Evolutionary conservation across 1,140 invertebrate genomes (phyloP).

Genomic region (Drosophila lini): DNA sequence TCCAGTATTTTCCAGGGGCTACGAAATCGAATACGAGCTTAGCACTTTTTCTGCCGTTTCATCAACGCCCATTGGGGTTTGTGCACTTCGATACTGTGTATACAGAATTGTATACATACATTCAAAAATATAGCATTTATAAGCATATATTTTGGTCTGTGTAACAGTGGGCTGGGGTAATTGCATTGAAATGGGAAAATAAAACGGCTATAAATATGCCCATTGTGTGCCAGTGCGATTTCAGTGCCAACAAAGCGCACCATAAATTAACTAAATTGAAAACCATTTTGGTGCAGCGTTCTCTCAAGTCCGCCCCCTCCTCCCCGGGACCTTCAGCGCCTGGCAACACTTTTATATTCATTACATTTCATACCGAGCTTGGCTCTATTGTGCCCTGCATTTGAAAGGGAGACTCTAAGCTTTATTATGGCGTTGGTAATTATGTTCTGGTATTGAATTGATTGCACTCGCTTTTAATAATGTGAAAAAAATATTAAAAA

Average conservation of each 20-base stretch:
- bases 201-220: slow-evolving; percentile 74
- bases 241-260: slow-evolving; percentile 55
- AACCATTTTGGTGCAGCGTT: slow-evolving; percentile 57
- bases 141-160: slow-evolving; percentile 20
- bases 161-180: slow-evolving; percentile 40
- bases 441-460: slow-evolving; percentile 7
- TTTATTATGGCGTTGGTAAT: slow-evolving; percentile 24
- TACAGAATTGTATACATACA: slow-evolving; percentile 9
- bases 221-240: slow-evolving; percentile 60
- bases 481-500: neutral
- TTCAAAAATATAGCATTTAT: slow-evolving; percentile 43
- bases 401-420: slow-evolving; percentile 9
- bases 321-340: slow-evolving; percentile 7
- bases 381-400: slow-evolving; percentile 33
- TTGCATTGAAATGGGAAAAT: slow-evolving; percentile 76
- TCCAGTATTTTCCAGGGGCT: slow-evolving; percentile 5
- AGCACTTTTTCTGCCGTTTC: slow-evolving; percentile 36
- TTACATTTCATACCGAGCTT: slow-evolving; percentile 51
- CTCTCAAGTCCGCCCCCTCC: slow-evolving; percentile 7
- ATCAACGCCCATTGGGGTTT: slow-evolving; percentile 28
- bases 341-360: slow-evolving; percentile 72
- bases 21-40: slow-evolving; percentile 12
- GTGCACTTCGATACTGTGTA: slow-evolving; percentile 12
- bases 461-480: neutral
- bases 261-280: slow-evolving; percentile 81